phyloP scores from a whole-genome alignment of 2,113 vertebrate species.

The Irena cyanogastra region DNA sequence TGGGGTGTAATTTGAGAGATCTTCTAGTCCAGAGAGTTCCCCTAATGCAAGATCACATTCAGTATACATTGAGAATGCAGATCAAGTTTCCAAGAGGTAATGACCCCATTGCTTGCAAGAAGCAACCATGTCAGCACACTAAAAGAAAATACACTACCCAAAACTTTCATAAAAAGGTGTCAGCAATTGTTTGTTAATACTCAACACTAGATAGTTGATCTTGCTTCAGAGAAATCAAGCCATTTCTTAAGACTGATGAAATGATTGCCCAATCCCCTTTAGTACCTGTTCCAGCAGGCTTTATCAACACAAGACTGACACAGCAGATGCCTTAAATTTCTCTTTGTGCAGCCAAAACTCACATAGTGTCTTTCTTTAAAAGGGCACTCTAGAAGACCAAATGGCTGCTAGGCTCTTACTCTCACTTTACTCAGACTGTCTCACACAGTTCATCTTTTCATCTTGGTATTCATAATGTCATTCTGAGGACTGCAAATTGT shows the following conservation, averaged over 20 bases:
- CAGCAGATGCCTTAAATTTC: neutral
- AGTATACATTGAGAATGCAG: neutral
- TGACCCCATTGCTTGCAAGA: neutral
- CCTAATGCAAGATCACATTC: neutral
- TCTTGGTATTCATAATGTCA: neutral
- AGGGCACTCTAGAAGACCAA: neutral
- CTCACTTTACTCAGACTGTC: neutral
- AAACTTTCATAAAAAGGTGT: neutral
- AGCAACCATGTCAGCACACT: neutral
- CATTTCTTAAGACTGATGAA: neutral
- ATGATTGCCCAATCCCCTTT: neutral
- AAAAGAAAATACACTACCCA: neutral
- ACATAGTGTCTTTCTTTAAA: neutral
- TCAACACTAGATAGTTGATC: neutral
- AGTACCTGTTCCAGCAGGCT: neutral
- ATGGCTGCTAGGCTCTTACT: neutral
- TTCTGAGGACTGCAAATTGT: neutral
- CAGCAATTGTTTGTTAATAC: neutral
- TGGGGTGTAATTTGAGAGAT: neutral
- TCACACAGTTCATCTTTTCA: neutral
- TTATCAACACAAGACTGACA: neutral
- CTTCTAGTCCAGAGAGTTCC: fast-evolving
- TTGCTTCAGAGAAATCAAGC: neutral
- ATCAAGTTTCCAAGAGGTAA: neutral
- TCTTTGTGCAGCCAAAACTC: neutral